Percentiles rank a stretch among this genome's conserved stretches.
Evolutionary conservation across 2,113 vertebrate species (phyloP).

Genomic region (Pristiophorus japonicus): DNA sequence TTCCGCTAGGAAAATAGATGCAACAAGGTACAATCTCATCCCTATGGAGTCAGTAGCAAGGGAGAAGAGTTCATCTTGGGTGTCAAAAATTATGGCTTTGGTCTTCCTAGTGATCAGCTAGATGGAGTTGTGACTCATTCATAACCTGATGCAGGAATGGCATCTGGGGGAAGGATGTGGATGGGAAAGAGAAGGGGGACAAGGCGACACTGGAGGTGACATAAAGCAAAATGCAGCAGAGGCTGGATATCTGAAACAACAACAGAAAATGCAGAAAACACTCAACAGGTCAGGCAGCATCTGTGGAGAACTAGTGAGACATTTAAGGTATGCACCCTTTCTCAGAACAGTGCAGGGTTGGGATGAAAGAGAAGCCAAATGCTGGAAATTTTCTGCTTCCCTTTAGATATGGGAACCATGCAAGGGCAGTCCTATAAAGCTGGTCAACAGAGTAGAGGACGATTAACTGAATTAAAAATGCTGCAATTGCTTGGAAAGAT

Average conservation of each 20-base stretch:
- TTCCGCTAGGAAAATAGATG: background rate
- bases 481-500: background rate
- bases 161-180: background rate
- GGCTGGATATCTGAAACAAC: background rate
- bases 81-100: background rate
- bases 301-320: background rate
- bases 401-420: background rate
- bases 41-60: background rate
- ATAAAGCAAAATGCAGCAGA: background rate
- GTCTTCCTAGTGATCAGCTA: background rate
- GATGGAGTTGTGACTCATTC: background rate
- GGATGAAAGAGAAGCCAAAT: background rate
- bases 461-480: background rate
- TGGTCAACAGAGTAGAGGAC: background rate
- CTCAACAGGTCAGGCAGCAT: background rate
- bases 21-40: background rate
- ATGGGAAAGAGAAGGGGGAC: background rate
- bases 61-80: too few species aligned
- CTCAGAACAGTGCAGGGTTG: background rate
- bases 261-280: background rate
- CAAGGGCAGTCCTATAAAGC: background rate
- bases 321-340: background rate
- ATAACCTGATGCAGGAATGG: background rate
- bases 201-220: background rate
- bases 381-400: background rate